These are phyloP conservation scores for Mareca penelope DNA, from an alignment of 2,797 vertebrate genomes.

Conservation along the genomic window DNA sequence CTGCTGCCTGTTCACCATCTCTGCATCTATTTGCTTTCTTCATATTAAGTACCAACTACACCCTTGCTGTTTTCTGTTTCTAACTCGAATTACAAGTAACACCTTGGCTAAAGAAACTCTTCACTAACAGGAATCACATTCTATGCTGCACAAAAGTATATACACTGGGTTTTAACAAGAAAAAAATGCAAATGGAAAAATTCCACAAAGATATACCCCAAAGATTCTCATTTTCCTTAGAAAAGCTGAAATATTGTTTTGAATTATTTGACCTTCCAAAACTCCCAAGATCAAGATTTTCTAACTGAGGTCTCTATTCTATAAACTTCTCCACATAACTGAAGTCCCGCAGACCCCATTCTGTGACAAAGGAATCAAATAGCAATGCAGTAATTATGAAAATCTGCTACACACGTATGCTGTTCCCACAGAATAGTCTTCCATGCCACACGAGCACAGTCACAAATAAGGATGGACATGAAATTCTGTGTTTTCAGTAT, in stretches of 20 bases:
- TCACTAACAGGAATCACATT: background rate
- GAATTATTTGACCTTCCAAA: background rate
- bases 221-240: background rate
- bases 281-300: background rate
- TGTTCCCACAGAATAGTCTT: background rate
- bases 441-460: background rate
- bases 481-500: background rate
- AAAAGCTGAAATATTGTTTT: background rate
- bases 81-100: background rate
- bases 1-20: background rate
- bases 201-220: background rate
- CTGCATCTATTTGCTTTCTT: background rate
- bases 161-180: background rate
- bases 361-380: background rate
- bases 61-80: background rate
- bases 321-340: background rate
- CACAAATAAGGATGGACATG: accelerated
- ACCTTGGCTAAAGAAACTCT: background rate
- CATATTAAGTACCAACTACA: background rate
- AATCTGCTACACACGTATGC: background rate
- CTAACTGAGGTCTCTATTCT: background rate
- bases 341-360: background rate
- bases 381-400: background rate
- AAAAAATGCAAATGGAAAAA: background rate
- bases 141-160: background rate